Evolutionary conservation across 2,888 invertebrate genomes (phyloP).

Genomic region (Cephus rjabovi): DNA sequence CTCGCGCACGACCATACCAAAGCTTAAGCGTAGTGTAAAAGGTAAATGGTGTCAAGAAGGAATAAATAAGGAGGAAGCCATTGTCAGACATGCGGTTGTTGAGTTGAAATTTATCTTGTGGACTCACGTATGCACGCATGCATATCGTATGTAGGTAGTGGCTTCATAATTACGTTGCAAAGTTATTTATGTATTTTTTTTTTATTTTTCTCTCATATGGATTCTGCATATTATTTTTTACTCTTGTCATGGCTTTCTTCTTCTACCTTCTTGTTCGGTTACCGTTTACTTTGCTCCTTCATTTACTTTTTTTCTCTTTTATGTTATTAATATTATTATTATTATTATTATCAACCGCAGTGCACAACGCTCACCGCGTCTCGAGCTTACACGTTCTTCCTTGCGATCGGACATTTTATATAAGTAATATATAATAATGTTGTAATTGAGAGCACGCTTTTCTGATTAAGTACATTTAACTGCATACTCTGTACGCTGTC

Average conservation of each 20-base stretch:
- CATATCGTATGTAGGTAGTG: background rate
- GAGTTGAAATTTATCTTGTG: background rate
- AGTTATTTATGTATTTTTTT: background rate
- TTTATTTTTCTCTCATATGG: background rate
- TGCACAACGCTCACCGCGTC: background rate
- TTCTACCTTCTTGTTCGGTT: background rate
- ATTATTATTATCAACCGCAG: background rate
- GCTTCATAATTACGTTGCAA: background rate
- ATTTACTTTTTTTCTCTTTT: background rate
- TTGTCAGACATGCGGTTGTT: background rate
- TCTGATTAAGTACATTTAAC: background rate
- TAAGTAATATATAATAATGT: background rate
- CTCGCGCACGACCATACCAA: background rate
- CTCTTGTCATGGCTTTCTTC: background rate
- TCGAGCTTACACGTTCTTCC: background rate
- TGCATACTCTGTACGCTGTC: background rate
- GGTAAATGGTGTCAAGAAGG: background rate
- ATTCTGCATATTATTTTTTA: background rate
- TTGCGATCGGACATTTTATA: background rate
- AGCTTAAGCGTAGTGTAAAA: background rate
- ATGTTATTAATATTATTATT: background rate
- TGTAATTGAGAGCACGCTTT: background rate
- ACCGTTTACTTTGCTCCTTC: background rate
- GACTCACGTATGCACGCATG: background rate
- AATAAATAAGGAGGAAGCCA: background rate